phyloP scores from a whole-genome alignment of 2,113 vertebrate genomes.

The Misgurnus mizolepis region DNA sequence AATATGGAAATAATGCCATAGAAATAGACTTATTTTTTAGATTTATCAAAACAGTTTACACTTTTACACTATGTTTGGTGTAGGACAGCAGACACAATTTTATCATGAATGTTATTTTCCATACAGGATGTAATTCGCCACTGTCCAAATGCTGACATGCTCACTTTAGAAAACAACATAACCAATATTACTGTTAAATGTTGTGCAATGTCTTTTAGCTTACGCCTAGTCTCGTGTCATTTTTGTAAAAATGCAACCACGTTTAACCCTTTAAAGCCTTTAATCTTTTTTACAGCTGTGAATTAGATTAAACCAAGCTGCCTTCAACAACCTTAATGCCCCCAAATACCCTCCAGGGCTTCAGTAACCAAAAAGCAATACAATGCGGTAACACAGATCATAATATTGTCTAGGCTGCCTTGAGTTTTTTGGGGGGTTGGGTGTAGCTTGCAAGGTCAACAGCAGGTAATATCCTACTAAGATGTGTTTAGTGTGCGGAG shows the following conservation, averaged over 20 bases:
- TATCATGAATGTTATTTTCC: background rate
- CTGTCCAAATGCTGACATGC: constrained; percentile 11
- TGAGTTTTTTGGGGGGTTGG: constrained; percentile 37
- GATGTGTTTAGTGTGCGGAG: constrained; percentile 51
- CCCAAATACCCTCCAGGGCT: constrained; percentile 12
- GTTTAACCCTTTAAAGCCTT: background rate
- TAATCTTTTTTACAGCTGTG: background rate
- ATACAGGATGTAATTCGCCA: constrained; percentile 30
- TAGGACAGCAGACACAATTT: background rate
- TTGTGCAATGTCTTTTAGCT: background rate
- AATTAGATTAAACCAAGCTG: too few species aligned
- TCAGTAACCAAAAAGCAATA: constrained; percentile 25
- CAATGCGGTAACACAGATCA: background rate
- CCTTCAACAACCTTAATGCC: too few species aligned
- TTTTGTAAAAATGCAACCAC: background rate
- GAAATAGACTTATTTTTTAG: too few species aligned
- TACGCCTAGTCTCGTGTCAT: background rate
- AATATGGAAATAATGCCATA: too few species aligned
- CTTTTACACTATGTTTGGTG: too few species aligned
- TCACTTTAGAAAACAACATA: background rate
- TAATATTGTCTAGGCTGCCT: constrained; percentile 38
- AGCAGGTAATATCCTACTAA: constrained; percentile 61
- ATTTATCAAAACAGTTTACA: too few species aligned
- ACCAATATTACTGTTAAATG: background rate
- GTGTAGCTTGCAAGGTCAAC: constrained; percentile 41